These are phyloP conservation scores for Caenorhabditis latens DNA, from an alignment of 1,140 invertebrate species.

Conservation along the genomic window DNA sequence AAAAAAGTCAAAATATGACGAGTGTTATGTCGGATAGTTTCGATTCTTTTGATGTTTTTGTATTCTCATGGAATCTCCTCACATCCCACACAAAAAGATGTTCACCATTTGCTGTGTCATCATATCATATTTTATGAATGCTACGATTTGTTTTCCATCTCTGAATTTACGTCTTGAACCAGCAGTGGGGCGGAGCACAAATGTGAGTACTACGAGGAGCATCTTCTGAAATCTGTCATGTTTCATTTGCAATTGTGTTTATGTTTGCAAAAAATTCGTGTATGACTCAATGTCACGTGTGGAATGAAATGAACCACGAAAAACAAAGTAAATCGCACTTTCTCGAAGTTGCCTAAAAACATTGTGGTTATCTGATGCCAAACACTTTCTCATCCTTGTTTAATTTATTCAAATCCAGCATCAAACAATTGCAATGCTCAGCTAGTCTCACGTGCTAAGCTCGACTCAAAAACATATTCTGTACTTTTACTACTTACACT, in stretches of 20 bases:
- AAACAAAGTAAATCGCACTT: background rate
- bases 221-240: too few species aligned
- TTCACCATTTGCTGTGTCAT: background rate
- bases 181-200: too few species aligned
- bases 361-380: background rate
- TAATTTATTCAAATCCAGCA: slow-evolving; percentile 33
- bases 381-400: background rate
- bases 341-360: background rate
- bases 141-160: background rate
- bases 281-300: slow-evolving; percentile 27
- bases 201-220: too few species aligned
- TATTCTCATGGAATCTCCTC: too few species aligned
- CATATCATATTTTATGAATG: background rate
- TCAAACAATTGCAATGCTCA: background rate
- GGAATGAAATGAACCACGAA: background rate
- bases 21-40: too few species aligned
- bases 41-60: too few species aligned
- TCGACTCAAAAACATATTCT: slow-evolving; percentile 10
- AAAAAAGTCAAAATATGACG: too few species aligned
- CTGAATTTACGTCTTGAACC: background rate
- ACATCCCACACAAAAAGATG: background rate
- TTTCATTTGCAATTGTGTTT: background rate
- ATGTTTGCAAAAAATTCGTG: background rate
- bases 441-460: slow-evolving; percentile 16
- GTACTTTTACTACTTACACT: background rate